Evolutionary conservation across 2,113 vertebrate genomes (phyloP).

Genomic region (Philantomba maxwellii): DNA sequence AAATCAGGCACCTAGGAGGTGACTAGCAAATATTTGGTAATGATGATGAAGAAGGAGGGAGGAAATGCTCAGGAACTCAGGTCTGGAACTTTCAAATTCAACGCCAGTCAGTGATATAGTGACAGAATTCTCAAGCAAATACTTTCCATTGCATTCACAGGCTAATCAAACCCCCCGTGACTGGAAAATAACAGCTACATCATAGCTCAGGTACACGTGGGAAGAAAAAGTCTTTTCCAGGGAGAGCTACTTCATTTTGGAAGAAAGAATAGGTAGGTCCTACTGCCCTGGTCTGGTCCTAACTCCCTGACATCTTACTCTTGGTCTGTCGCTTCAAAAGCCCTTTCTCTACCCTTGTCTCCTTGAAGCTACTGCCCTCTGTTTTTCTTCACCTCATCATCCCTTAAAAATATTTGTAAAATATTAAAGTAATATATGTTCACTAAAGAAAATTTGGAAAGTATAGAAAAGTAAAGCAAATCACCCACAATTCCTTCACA

Average conservation of each 20-base stretch:
- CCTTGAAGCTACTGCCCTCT: not conserved
- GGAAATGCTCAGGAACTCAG: not conserved
- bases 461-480: slow-evolving; percentile 18
- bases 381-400: not conserved
- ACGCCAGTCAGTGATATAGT: not conserved
- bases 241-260: not conserved
- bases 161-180: not conserved
- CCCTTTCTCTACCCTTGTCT: not conserved
- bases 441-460: slow-evolving; percentile 3
- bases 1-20: not conserved
- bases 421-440: slow-evolving; percentile 1
- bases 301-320: not conserved
- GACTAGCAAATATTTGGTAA: slow-evolving; percentile 2
- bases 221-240: not conserved
- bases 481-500: not conserved
- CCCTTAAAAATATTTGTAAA: not conserved
- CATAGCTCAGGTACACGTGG: not conserved
- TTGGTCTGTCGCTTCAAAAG: not conserved
- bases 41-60: not conserved
- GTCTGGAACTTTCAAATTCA: not conserved
- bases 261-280: not conserved
- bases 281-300: not conserved
- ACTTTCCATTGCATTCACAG: slow-evolving; percentile 26
- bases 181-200: not conserved
- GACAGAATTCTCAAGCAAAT: slow-evolving; percentile 13